Base-by-base conservation (phyloP, 2,797 vertebrate genomes). In the Tachyglossus aculeatus region DNA sequence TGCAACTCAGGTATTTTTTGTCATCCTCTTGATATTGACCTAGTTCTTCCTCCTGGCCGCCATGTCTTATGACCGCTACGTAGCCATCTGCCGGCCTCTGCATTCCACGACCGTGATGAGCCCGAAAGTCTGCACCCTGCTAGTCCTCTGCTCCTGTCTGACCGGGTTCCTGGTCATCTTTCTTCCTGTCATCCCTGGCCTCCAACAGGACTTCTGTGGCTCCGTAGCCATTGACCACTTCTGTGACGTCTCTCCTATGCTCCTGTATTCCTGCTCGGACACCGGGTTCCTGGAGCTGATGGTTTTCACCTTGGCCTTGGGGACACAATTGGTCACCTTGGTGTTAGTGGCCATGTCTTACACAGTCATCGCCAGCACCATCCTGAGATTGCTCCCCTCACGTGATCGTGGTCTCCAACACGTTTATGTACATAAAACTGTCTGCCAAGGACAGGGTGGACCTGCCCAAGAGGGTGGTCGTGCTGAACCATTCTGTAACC, bases 391-490 rank as follows among this genome's bases (percentile, higher is more conserved):
- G 85, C 14, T 80, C 78, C 25, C 87, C 86, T 25, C 82, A 86
- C 40, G 71, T 88, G 11, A 81, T 61, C 4, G 57, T 87, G 5
- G 64, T 88, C 18, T 77, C 75, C 24, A 74, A 89, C 56, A 85
- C 81, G n/a, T 86, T 86, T 71, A 88, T 88, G 79, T 88, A 87
- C 5, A 29, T 89, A 52, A 33, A 58, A n/a, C n/a, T n/a, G 8
- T 58, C 82, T 1, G 80, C 74, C 43, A 83, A 81, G 41, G 78
- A 74, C n/a, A n/a, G n/a, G n/a, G n/a, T n/a, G n/a, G 75, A 82
- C 19, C 50, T 68, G 4, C 87, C 72, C 66, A 88, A 91, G 55
- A 21, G 75, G 6, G 76, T 88, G 45, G 84, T 86, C 2, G 57
- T 90, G 54, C 68, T 90, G 32, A 89, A 88, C 47, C 88, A 82